Conservation (phyloP, 2,797 vertebrate genomes). For the Merluccius polli region DNA sequence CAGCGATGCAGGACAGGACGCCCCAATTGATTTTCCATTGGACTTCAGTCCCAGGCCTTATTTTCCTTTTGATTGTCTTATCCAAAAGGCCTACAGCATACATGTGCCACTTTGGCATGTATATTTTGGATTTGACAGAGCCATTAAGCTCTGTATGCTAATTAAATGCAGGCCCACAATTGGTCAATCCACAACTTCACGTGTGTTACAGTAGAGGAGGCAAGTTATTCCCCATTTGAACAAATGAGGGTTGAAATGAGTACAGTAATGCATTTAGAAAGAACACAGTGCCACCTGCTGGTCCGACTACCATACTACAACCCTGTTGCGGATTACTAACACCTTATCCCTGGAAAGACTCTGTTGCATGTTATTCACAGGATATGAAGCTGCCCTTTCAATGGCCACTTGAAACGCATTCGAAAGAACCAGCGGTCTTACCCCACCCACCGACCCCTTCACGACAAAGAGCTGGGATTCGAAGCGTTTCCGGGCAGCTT, state of each 20-base stretch:
- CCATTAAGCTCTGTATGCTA: no score
- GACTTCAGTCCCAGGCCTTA: background rate
- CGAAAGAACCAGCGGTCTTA: background rate
- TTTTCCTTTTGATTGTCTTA: no score
- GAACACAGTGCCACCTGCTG: slow-evolving; percentile 69
- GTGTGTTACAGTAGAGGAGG: background rate
- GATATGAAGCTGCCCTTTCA: slow-evolving; percentile 37
- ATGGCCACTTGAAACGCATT: background rate
- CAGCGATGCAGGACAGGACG: background rate
- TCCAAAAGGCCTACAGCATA: no score
- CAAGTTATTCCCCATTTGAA: background rate
- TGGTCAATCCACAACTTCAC: background rate
- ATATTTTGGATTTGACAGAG: background rate
- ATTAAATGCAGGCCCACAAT: background rate
- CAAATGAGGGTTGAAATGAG: background rate
- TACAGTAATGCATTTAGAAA: slow-evolving; percentile 15
- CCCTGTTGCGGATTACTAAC: slow-evolving; percentile 23
- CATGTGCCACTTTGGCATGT: background rate
- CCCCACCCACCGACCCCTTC: background rate
- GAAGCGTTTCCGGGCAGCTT: slow-evolving; percentile 36
- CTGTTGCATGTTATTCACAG: slow-evolving; percentile 34
- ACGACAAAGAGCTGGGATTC: background rate
- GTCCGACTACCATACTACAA: slow-evolving; percentile 44
- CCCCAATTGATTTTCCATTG: background rate
- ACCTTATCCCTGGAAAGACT: background rate